Base-by-base conservation (phyloP, 2,113 vertebrate species). In the Smithornis capensis region DNA sequence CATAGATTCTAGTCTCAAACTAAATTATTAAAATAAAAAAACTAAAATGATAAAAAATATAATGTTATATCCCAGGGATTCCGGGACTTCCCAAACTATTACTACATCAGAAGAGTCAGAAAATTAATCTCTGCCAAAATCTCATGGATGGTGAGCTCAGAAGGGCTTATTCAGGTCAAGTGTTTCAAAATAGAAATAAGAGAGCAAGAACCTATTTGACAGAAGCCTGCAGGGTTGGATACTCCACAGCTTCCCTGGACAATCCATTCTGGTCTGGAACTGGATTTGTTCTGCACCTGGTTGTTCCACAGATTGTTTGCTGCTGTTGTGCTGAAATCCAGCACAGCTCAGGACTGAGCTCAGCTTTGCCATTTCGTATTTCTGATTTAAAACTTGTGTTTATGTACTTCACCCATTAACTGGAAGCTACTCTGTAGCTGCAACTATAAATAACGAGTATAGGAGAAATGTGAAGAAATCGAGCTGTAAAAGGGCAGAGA, bases 401-500 rank as follows among this genome's bases (percentile, higher is more conserved):
- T 94, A 77, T 42, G 19, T 59, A 67, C 85, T 83, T 92, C 40
- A 83, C 19, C 56, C 88, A 67, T 38, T 94, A 82, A 88, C 69
- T 85, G 70, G 81, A 91, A 93, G 83, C 53, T 90, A 33, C 45
- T 76, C 49, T 77, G 44, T 74, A 65, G 80, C 38, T 70, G 56
- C 44, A 89, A 84, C 49, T 68, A 77, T 93, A 96, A 92, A 85
- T 87, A 94, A 92, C 56, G 29, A 90, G 40, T 49, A 31, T 28
- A 86, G 31, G 27, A 94, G 82, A 97, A 96, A 94, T 21, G 14
- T 38, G 91, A 95, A 96, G 89, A 90, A 95, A 97, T 88, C 62
- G 69, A 88, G 68, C 88, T 96, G 95, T 87, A 91, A 95, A 95
- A 96, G 73, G 75, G 52, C 71, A 80, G 15, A 85, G 28, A 79